Conservation (phyloP, 2,888 invertebrate genomes). For the Labia minor region DNA sequence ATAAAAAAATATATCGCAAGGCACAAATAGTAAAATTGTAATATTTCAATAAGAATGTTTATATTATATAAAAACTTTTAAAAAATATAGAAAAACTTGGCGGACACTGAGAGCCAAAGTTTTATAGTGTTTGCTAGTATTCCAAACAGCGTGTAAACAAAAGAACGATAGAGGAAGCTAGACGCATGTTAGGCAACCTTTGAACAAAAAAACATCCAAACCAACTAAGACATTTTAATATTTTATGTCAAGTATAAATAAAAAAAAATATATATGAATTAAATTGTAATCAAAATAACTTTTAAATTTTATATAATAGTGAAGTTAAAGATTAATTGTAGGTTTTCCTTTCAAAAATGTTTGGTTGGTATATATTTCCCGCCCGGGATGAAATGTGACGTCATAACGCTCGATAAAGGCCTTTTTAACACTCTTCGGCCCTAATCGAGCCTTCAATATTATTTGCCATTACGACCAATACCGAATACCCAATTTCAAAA, state of each 20-base stretch:
- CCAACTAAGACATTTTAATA: not conserved
- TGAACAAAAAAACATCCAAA: not conserved
- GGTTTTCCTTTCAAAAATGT: not conserved
- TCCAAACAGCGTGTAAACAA: conserved; percentile 13
- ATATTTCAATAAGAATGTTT: not conserved
- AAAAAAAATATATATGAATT: not conserved
- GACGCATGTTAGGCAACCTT: not conserved
- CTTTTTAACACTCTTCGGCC: not conserved
- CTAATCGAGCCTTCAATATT: not conserved
- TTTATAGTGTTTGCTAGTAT: conserved; percentile 9
- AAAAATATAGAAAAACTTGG: not conserved
- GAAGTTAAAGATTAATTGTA: not conserved
- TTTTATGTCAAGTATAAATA: not conserved
- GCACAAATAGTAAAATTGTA: not conserved
- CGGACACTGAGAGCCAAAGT: not conserved
- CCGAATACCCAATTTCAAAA: no score
- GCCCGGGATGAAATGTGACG: not conserved
- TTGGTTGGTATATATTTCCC: not conserved
- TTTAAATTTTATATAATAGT: not conserved
- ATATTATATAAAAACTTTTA: not conserved
- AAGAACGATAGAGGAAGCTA: not conserved
- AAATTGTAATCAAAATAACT: not conserved
- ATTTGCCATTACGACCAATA: no score
- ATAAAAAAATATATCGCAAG: not conserved
- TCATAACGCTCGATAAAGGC: not conserved